Percentiles rank a stretch among this genome's conserved stretches.
Conservation (phyloP, 2,113 vertebrate species). For the Forbesichthys agassizii region DNA sequence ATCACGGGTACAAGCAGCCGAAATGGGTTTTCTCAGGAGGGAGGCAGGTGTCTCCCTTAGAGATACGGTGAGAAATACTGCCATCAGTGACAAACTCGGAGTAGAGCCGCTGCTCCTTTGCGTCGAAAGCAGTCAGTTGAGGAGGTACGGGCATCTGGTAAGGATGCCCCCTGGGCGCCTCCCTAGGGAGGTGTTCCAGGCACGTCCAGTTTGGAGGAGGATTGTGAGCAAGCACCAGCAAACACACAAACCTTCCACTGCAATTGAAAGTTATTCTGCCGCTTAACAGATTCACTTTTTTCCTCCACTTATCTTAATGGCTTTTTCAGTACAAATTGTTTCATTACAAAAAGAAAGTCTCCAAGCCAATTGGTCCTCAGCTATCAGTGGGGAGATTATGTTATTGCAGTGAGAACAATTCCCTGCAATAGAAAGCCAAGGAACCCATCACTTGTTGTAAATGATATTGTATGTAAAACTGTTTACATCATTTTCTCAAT, state of each 20-base stretch:
- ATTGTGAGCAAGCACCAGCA: conserved; percentile 1
- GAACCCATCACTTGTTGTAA: background rate
- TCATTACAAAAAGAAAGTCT: conserved; percentile 41
- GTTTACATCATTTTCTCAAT: conserved; percentile 11
- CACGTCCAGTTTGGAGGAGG: too few relatives aligned
- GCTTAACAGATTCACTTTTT: conserved; percentile 23
- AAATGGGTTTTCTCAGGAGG: too few relatives aligned
- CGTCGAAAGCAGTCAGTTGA: too few relatives aligned
- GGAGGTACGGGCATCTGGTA: too few relatives aligned
- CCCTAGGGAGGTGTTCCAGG: too few relatives aligned
- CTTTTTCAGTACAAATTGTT: conserved; percentile 27
- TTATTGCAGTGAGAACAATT: conserved; percentile 54
- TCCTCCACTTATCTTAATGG: conserved; percentile 15
- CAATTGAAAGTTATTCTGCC: conserved; percentile 15
- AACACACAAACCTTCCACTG: conserved; percentile 1
- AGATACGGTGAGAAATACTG: too few relatives aligned
- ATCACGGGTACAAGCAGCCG: too few relatives aligned
- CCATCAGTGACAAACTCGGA: too few relatives aligned
- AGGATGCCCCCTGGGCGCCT: too few relatives aligned
- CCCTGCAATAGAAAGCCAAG: conserved; percentile 53
- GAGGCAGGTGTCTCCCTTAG: too few relatives aligned
- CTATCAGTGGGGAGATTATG: conserved; percentile 53
- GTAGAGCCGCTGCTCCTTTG: too few relatives aligned
- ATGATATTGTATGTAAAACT: too few relatives aligned
- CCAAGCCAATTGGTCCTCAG: conserved; percentile 56